phyloP scores from a whole-genome alignment of 2,888 invertebrate species.

The Theretra japonica region DNA sequence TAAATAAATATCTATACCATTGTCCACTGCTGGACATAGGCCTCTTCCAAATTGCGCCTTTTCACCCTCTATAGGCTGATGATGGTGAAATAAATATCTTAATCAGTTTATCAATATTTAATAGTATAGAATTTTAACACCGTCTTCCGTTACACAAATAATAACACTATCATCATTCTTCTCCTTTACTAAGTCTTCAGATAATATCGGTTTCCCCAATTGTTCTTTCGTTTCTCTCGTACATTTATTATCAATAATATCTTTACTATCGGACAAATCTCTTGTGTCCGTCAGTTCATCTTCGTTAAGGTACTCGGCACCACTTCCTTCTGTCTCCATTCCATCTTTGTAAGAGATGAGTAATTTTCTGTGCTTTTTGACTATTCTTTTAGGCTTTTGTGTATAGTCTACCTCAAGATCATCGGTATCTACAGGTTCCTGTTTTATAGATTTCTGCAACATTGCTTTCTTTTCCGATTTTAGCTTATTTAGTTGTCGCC shows the following conservation, averaged over 20 bases:
- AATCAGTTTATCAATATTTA: background rate
- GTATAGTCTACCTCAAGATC: background rate
- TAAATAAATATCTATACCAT: too few relatives aligned
- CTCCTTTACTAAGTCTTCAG: background rate
- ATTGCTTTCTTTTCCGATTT: background rate
- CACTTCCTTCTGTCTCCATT: background rate
- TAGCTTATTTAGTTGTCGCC: background rate
- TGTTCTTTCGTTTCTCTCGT: too few relatives aligned
- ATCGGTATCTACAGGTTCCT: background rate
- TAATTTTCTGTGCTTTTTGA: background rate
- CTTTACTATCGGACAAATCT: background rate
- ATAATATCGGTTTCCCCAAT: too few relatives aligned
- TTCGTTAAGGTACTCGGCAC: background rate
- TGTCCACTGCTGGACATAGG: too few relatives aligned
- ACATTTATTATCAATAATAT: background rate
- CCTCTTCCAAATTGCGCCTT: too few relatives aligned
- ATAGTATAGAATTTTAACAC: background rate
- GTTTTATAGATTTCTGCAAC: background rate
- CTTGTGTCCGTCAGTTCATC: background rate
- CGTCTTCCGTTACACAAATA: slow-evolving; percentile 6
- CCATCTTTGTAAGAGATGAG: background rate
- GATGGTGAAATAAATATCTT: too few relatives aligned
- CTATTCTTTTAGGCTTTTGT: background rate
- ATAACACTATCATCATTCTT: background rate
- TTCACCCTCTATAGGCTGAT: too few relatives aligned